A percentile compares a stretch with the other conserved stretches of the same genome.
Evolutionary conservation across 2,797 vertebrate species (phyloP).

Genomic region (Anableps anableps): DNA sequence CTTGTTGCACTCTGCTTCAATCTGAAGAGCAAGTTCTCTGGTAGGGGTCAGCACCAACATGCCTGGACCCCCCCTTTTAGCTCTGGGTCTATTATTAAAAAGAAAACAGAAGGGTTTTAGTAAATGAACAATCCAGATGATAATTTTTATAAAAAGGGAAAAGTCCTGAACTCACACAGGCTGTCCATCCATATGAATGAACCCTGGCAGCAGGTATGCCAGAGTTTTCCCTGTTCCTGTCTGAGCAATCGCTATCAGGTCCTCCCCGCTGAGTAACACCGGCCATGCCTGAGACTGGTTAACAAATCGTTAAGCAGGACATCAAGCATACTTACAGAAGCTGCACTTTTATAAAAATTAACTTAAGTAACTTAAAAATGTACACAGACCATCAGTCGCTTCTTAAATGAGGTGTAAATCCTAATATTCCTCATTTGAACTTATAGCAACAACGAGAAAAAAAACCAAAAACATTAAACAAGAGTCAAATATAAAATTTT

Average conservation of each 20-base stretch:
- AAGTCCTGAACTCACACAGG: conserved; percentile 83
- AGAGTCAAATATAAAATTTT: background rate
- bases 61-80: conserved; percentile 86
- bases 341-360: background rate
- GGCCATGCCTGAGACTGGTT: conserved; percentile 96
- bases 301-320: background rate
- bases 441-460: background rate
- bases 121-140: background rate
- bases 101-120: background rate
- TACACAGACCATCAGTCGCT: background rate
- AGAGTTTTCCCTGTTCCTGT: conserved; percentile 97
- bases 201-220: conserved; percentile 94
- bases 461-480: background rate
- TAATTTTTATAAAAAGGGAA: background rate
- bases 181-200: conserved; percentile 95
- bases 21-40: conserved; percentile 94
- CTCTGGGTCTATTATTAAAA: conserved; percentile 75
- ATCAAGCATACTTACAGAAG: background rate
- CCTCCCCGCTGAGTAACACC: conserved; percentile 89
- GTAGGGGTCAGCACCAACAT: conserved; percentile 97
- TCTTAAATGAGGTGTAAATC: background rate
- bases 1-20: conserved; percentile 92
- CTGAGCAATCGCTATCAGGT: conserved; percentile 96
- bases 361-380: background rate
- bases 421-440: background rate